These are phyloP conservation scores for Tetanocera ferruginea DNA, from an alignment of 2,888 invertebrate genomes.

Conservation along the genomic window DNA sequence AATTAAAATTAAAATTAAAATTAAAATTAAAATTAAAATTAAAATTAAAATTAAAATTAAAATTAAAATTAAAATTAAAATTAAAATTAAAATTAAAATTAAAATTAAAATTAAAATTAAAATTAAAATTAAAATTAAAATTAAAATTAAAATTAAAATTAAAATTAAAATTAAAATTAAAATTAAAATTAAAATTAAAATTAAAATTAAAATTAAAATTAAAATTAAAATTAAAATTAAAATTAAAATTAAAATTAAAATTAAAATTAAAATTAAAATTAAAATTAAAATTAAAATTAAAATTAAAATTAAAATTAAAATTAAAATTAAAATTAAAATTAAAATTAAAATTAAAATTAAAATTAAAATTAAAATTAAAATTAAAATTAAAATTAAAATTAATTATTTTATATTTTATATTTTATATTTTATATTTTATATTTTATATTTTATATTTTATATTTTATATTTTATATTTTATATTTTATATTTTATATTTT, in stretches of 20 bases:
- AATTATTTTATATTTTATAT: background rate
- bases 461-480: background rate
- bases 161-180: too few species aligned
- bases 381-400: background rate
- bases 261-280: background rate
- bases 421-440: background rate
- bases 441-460: conserved; percentile 1
- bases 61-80: too few species aligned
- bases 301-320: background rate
- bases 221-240: background rate
- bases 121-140: too few species aligned
- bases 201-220: background rate
- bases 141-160: too few species aligned
- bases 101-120: too few species aligned
- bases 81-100: too few species aligned
- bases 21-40: too few species aligned
- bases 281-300: background rate
- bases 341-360: background rate
- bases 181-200: background rate
- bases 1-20: too few species aligned
- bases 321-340: background rate
- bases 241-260: background rate
- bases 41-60: too few species aligned
- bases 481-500: background rate
- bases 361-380: background rate